Base-by-base conservation (phyloP, 2,888 invertebrate genomes). In the Acrobasis suavella region DNA sequence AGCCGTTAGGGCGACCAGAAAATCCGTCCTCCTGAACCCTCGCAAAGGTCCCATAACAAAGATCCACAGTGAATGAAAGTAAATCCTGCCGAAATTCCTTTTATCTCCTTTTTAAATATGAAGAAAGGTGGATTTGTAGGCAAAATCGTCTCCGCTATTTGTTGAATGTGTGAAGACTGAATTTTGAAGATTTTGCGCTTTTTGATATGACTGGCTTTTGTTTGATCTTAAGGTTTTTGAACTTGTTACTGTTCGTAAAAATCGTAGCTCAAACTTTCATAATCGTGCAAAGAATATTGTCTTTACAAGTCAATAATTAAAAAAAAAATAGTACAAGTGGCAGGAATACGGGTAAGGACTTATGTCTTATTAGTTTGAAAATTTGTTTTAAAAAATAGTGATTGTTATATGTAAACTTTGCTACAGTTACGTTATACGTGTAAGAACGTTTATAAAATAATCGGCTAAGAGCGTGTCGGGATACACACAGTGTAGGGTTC, bases 21-120 rank as follows among this genome's bases (percentile, higher is more conserved):
- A 74, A 72, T 71, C 71, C 71, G 66, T 70, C 68, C 70, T 69
- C 69, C 65, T 62, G 60, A 64, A 67, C 63, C 62, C 61, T 50
- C 69, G 77, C 78, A 80, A 77, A 68, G 71, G 70, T 50, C 37
- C 51, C 60, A 58, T 68, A 71, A 77, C 76, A 80, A 81, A 72
- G 70, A 72, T 68, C 60, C 65, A 62, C 65, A 63, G 65, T 74
- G 76, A 79, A 77, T 76, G 71, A 72, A 69, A 73, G 72, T 70
- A 75, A 76, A 77, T 75, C 73, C 71, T 64, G 65, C 56, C 63
- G 65, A 73, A 72, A 75, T 69, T 67, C 65, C 67, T 67, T 72
- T 74, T 66, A 61, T 69, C 69, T 76, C 65, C 70, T 67, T 70
- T 67, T 67, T 65, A 67, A 69, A 68, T 66, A 64, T 64, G 14